A percentile compares a stretch with the other conserved stretches of the same genome.
phyloP scores from a whole-genome alignment of 2,797 vertebrate genomes.

The Huso huso region DNA sequence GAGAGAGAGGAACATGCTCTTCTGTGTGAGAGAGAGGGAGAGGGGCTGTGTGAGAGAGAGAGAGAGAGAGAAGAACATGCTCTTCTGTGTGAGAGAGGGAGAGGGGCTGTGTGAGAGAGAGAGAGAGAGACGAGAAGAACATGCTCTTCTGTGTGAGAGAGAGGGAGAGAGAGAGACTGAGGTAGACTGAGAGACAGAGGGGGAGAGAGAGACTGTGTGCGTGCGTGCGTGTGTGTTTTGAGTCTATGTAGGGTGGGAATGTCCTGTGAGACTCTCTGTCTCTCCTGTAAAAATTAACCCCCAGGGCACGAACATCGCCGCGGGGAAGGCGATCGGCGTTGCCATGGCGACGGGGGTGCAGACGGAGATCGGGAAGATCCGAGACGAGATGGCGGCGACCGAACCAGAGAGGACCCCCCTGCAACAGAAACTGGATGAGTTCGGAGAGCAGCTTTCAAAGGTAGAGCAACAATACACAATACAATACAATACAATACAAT shows the following conservation, averaged over 20 bases:
- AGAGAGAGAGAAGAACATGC: too few relatives aligned
- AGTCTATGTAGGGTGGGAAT: background rate
- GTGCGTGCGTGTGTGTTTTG: background rate
- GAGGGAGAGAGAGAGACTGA: too few relatives aligned
- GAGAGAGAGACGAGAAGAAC: too few relatives aligned
- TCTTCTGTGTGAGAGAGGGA: too few relatives aligned
- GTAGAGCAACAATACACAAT: slow-evolving; percentile 24
- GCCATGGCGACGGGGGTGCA: slow-evolving; percentile 63
- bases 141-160: too few relatives aligned
- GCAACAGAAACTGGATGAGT: slow-evolving; percentile 68
- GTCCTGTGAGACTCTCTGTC: background rate
- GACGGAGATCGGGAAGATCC: slow-evolving; percentile 70
- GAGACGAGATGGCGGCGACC: slow-evolving; percentile 68
- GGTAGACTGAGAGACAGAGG: too few relatives aligned
- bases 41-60: too few relatives aligned
- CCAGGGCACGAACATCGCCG: slow-evolving; percentile 68
- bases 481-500: too few relatives aligned
- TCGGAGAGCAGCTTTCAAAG: slow-evolving; percentile 69
- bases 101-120: too few relatives aligned
- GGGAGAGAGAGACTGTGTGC: background rate
- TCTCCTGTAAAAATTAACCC: too few relatives aligned
- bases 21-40: too few relatives aligned
- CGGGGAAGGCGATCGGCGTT: slow-evolving; percentile 60
- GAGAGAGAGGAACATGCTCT: too few relatives aligned
- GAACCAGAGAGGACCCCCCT: slow-evolving; percentile 64